Evolutionary conservation across 1,140 invertebrate genomes (phyloP), one percentile per base, ranked within the genome.

Genomic region (Onthophagus taurus): DNA sequence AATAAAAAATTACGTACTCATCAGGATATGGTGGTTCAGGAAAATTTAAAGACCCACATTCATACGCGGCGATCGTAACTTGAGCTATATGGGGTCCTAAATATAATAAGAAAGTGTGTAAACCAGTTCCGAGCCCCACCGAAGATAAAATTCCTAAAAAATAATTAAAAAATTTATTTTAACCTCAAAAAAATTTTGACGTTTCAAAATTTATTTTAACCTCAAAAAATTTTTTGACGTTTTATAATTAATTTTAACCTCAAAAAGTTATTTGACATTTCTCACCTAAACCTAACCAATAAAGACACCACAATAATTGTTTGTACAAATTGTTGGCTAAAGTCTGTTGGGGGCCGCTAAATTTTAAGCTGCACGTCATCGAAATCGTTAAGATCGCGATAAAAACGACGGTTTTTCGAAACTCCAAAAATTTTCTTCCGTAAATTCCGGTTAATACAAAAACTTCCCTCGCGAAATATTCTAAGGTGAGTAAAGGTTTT

Each of bases 21-120:
- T 89, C 83, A 31, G 85, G 89, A 73, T 91, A 91, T 0, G 89
- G 88, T 29, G 89, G 88, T 52, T 89, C 80, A 1, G 94, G 95
- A 65, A 99, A 99, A 60, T 97, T 81, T 0, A 97, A 70, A 11
- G 83, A 81, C 13, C 88, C 85, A 68, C 97, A 99, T 68, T 98
- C 94, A 66, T 96, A 97, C 0, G 93, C 97, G 30, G 97, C 96
- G 58, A 99, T 71, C 5, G 96, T 98, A n/a, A 99, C 96, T 42
- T 85, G 75, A 21, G 86, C 86, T 67, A 92, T 89, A 55, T 88
- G 83, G 14, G 90, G 89, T 14, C 95, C 94, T 52, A 99, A 69
- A 66, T 99, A 99, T 24, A 99, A 71, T 9, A 99, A 72, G 72
- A 99, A 99, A 38, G 96, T 99, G 65, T 99, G 97, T 17, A 99